phyloP scores from a whole-genome alignment of 2,888 invertebrate genomes.

The Pandemis corylana region DNA sequence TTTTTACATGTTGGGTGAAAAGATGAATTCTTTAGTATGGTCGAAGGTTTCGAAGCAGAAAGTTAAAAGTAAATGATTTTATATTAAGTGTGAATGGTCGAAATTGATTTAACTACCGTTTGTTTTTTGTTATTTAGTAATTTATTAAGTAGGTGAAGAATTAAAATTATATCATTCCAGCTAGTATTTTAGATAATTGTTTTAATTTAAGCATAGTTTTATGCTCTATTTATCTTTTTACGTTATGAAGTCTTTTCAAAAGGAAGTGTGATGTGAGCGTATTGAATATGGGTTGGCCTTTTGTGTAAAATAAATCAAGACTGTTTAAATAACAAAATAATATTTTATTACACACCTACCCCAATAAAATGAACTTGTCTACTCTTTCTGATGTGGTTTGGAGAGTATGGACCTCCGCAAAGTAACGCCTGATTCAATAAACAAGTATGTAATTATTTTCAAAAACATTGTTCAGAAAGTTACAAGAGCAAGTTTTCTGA shows the following conservation, averaged over 20 bases:
- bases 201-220: background rate
- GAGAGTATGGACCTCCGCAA: too few species aligned
- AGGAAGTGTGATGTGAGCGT: background rate
- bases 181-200: too few species aligned
- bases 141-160: too few species aligned
- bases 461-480: too few species aligned
- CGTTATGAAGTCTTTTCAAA: background rate
- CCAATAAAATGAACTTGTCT: too few species aligned
- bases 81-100: background rate
- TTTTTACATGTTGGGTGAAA: constrained; percentile 32
- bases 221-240: background rate
- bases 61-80: constrained; percentile 30
- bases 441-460: too few species aligned
- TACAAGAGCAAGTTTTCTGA: too few species aligned
- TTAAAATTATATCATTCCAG: too few species aligned
- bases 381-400: too few species aligned
- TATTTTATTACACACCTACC: background rate
- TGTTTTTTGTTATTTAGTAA: background rate
- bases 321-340: background rate
- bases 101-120: background rate
- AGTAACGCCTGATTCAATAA: too few species aligned
- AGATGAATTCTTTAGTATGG: constrained; percentile 31
- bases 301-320: constrained; percentile 6
- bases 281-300: background rate
- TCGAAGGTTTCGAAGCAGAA: constrained; percentile 25